These are phyloP conservation scores for Elmis aenea DNA, from an alignment of 2,888 invertebrate species.

Conservation along the genomic window DNA sequence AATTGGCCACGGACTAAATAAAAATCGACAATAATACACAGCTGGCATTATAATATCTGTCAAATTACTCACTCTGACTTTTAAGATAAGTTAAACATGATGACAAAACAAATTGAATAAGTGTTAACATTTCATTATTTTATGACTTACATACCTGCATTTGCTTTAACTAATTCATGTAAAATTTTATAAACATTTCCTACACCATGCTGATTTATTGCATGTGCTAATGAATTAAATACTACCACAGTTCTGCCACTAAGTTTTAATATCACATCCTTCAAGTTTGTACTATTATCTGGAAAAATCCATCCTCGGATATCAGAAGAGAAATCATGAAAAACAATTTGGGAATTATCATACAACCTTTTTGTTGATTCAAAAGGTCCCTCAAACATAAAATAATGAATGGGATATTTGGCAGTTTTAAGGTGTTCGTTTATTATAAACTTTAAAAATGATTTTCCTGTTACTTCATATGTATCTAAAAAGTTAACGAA, in stretches of 20 bases:
- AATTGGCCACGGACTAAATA: too few relatives aligned
- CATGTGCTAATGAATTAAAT: slow-evolving; percentile 38
- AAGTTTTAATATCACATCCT: slow-evolving; percentile 20
- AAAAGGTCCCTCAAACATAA: slow-evolving; percentile 35
- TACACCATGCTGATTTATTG: slow-evolving; percentile 33
- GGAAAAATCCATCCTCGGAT: slow-evolving; percentile 21
- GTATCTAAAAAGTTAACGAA: too few relatives aligned
- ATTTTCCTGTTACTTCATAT: too few relatives aligned
- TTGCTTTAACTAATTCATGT: slow-evolving; percentile 29
- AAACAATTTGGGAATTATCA: slow-evolving; percentile 9
- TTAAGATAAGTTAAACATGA: too few relatives aligned
- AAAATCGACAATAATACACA: too few relatives aligned
- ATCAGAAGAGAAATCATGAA: slow-evolving; percentile 33
- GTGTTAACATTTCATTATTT: too few relatives aligned
- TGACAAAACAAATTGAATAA: too few relatives aligned
- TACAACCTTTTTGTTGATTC: slow-evolving; percentile 16
- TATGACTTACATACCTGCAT: too few relatives aligned
- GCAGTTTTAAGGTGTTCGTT: slow-evolving; percentile 28
- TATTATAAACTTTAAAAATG: slow-evolving; percentile 32
- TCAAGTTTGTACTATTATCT: slow-evolving; percentile 17
- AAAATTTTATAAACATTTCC: slow-evolving; percentile 32
- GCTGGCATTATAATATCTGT: too few relatives aligned
- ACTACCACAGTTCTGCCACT: slow-evolving; percentile 30
- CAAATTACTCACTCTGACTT: too few relatives aligned
- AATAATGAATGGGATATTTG: slow-evolving; percentile 32